phyloP scores from a whole-genome alignment of 2,888 invertebrate genomes.

The Capitulum mitella region DNA sequence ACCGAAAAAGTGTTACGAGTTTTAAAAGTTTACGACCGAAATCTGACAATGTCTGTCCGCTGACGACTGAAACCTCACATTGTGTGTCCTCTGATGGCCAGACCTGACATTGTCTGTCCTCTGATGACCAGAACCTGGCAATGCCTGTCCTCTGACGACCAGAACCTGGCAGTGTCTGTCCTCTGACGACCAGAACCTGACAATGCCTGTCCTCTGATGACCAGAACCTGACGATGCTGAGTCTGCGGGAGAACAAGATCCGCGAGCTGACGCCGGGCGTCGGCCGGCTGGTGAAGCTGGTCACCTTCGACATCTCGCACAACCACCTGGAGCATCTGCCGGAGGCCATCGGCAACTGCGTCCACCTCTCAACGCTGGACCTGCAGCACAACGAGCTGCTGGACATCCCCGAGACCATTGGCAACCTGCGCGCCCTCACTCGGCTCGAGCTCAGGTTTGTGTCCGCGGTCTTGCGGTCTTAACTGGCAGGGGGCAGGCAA shows the following conservation, averaged over 20 bases:
- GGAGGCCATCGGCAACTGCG: conserved; percentile 89
- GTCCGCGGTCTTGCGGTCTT: too few relatives aligned
- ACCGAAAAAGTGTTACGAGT: too few relatives aligned
- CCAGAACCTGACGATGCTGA: conserved; percentile 89
- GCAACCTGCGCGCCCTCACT: conserved; percentile 75
- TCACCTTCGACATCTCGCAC: conserved; percentile 95
- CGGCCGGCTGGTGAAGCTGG: conserved; percentile 79
- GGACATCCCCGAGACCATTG: conserved; percentile 92
- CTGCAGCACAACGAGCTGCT: conserved; percentile 96
- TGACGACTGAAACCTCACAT: too few relatives aligned
- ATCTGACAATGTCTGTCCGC: too few relatives aligned
- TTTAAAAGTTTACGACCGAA: too few relatives aligned
- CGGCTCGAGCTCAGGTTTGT: conserved; percentile 65
- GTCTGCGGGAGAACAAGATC: conserved; percentile 96
- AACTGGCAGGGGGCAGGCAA: too few relatives aligned
- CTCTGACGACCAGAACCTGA: too few relatives aligned
- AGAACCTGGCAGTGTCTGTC: conserved; percentile 42
- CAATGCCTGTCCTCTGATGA: too few relatives aligned
- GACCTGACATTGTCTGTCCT: too few relatives aligned
- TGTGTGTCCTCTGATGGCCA: too few relatives aligned
- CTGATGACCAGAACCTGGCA: too few relatives aligned
- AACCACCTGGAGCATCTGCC: conserved; percentile 97
- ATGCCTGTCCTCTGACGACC: too few relatives aligned
- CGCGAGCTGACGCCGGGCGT: conserved; percentile 87
- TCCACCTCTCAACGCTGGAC: conserved; percentile 87